These are phyloP conservation scores for Paramormyrops hopkinsi DNA, from an alignment of 2,797 vertebrate species.

Conservation along the genomic window DNA sequence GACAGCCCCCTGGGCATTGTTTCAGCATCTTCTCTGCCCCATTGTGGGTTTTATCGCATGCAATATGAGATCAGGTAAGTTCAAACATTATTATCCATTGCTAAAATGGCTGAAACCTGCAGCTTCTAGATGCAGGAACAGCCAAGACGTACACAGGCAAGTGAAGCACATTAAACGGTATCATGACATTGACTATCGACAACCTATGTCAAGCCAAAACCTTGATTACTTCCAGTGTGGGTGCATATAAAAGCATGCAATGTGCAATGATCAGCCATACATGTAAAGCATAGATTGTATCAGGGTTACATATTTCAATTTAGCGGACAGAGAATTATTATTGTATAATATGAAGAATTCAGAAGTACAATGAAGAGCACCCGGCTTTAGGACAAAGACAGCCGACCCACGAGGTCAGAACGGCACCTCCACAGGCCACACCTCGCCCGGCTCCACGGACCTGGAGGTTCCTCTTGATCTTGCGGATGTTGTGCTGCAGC, in stretches of 20 bases:
- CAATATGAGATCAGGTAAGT: background rate
- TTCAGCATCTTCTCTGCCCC: background rate
- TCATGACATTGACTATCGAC: background rate
- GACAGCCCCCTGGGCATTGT: background rate
- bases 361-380: background rate
- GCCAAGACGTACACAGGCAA: background rate
- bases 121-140: background rate
- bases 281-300: background rate
- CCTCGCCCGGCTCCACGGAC: background rate
- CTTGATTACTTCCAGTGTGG: background rate
- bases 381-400: background rate
- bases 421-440: background rate
- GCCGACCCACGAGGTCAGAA: background rate
- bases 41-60: background rate
- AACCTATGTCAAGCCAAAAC: background rate
- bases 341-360: background rate
- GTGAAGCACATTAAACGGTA: background rate
- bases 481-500: conserved; percentile 78
- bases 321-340: background rate
- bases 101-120: background rate
- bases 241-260: background rate
- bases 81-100: background rate
- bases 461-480: conserved; percentile 71
- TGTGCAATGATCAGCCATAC: background rate
- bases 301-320: background rate